A percentile compares a stretch with the other conserved stretches of the same genome.
phyloP scores from a whole-genome alignment of 2,797 vertebrate species.

The Sus cebifrons region DNA sequence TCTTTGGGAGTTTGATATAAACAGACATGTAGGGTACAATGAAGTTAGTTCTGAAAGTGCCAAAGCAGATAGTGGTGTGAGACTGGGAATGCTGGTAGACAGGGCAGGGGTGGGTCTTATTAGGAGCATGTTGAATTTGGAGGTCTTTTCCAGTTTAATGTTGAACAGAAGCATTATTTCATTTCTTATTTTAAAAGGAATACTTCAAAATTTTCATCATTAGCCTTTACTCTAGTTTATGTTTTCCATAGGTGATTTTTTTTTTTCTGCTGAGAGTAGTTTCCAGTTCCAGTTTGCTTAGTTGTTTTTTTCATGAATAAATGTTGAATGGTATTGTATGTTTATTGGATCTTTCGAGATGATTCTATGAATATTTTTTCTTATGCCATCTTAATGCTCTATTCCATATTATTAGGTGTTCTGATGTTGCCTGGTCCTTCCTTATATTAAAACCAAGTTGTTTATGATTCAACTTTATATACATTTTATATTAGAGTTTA shows the following conservation, averaged over 20 bases:
- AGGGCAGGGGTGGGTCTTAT: background rate
- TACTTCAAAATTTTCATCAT: background rate
- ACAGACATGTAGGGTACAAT: background rate
- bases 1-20: background rate
- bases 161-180: background rate
- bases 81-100: background rate
- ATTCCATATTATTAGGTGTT: background rate
- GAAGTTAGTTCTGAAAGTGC: background rate
- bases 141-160: background rate
- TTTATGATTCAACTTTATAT: background rate
- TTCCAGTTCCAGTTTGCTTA: background rate
- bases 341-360: background rate
- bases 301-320: background rate
- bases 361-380: background rate
- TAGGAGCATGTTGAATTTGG: background rate
- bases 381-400: background rate
- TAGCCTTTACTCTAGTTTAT: background rate
- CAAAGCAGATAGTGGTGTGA: background rate
- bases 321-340: background rate
- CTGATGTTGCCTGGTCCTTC: background rate
- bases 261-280: background rate
- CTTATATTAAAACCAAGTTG: background rate
- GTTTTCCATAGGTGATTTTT: background rate
- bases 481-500: slow-evolving; percentile 5
- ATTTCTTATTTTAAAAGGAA: background rate